These are phyloP conservation scores for Ctenodactylus gundi DNA, from an alignment of 2,113 vertebrate species.

Conservation along the genomic window DNA sequence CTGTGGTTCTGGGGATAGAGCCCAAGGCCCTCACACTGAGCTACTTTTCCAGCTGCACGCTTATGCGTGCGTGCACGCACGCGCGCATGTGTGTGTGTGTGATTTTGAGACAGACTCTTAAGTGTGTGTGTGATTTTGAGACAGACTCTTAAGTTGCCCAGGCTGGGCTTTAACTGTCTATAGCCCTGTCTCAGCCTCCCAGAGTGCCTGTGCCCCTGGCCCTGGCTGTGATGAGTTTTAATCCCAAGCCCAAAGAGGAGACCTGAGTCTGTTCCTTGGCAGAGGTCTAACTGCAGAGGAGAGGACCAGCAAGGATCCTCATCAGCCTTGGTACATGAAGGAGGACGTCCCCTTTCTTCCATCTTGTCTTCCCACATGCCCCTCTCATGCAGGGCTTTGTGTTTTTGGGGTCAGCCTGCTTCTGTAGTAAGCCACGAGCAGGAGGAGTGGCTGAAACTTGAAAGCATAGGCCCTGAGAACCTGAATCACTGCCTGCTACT, in stretches of 20 bases:
- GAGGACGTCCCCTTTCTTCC: too few relatives aligned
- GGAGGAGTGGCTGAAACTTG: background rate
- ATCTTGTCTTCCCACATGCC: background rate
- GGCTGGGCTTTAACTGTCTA: too few relatives aligned
- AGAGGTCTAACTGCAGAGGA: background rate
- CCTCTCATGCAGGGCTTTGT: background rate
- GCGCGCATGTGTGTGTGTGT: too few relatives aligned
- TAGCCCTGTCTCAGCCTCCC: too few relatives aligned
- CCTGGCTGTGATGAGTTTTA: background rate
- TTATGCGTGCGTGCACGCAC: too few relatives aligned
- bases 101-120: too few relatives aligned
- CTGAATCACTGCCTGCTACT: fast-evolving
- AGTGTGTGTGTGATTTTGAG: too few relatives aligned
- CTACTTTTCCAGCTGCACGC: too few relatives aligned
- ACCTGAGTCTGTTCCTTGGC: fast-evolving
- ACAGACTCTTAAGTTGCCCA: too few relatives aligned
- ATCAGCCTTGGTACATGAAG: fast-evolving
- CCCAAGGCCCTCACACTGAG: too few relatives aligned
- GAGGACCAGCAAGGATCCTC: fast-evolving
- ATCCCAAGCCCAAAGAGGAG: background rate
- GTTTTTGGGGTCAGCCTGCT: background rate
- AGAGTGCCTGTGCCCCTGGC: fast-evolving
- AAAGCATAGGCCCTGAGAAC: background rate
- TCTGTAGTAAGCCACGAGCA: background rate
- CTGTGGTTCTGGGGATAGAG: too few relatives aligned